Base-by-base conservation (phyloP, 1,140 invertebrate species). In the Phthorimaea operculella region DNA sequence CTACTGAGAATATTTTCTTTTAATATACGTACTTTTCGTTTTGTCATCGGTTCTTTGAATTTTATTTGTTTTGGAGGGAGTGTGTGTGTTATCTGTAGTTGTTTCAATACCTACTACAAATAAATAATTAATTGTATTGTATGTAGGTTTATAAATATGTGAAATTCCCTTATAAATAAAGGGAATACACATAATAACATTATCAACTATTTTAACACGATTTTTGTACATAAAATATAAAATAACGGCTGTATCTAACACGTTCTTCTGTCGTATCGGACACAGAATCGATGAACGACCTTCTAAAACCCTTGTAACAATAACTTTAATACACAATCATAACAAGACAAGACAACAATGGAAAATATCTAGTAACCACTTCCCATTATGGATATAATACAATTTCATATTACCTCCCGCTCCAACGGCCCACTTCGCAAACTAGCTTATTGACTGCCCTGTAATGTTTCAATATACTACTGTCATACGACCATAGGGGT, bases 401-500 rank as follows among this genome's bases (percentile, higher is more conserved):
- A 12, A 10, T n/a, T 39, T 39, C n/a, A 39, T n/a, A 5, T 9
- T 39, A 39, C 36, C 36, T 39, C 36, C 36, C 36, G 36, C n/a
- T n/a, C 4, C n/a, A 12, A n/a, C 36, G 16, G 16, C n/a, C 44
- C 15, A 47, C 44, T 47, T 47, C 44, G 44, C 15, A 47, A 47
- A 47, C 44, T 47, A 9, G 44, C n/a, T 47, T 47, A 47, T 47
- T 47, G 44, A 47, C 44, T 47, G 16, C 44, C 3, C 16, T 15
- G 15, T 47, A 47, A 47, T 47, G 44, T 15, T 15, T 45, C 14
- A 45, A 45, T 45, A 45, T 45, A 45, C 6, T 45, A n/a, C 42
- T 6, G n/a, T 8, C 10, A 10, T 6, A 15, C 8, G 42, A 10
- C 14, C 42, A 5, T 4, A 5, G 6, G 42, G 42, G 14, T 6